Percentiles rank a stretch among this genome's conserved stretches.
phyloP scores from a whole-genome alignment of 2,113 vertebrate genomes.

The Phoxinus phoxinus region DNA sequence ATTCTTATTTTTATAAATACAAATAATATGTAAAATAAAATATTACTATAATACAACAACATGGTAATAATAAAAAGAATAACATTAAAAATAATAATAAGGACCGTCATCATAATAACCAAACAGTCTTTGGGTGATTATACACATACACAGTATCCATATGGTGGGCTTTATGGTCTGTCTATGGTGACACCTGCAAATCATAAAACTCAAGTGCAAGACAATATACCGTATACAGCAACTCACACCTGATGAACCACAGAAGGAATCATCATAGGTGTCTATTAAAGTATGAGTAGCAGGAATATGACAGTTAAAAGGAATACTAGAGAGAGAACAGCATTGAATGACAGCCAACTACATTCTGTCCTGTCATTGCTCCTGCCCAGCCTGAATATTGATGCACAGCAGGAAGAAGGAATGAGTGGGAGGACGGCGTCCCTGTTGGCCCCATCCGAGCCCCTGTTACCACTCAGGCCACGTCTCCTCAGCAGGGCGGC shows the following conservation, averaged over 20 bases:
- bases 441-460: slow-evolving; percentile 4
- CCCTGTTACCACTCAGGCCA: slow-evolving; percentile 36
- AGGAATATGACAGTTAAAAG: neutral
- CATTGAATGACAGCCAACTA: neutral
- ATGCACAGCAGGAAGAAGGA: slow-evolving; percentile 16
- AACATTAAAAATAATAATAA: neutral
- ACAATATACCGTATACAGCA: neutral
- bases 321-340: neutral
- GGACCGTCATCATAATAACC: no score
- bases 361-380: neutral
- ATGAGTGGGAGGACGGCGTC: slow-evolving; percentile 8
- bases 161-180: no score
- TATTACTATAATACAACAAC: no score
- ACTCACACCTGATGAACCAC: neutral
- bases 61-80: no score
- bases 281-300: slow-evolving; percentile 13
- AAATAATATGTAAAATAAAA: neutral
- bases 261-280: neutral
- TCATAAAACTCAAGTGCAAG: neutral
- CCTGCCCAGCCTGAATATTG: slow-evolving; percentile 28
- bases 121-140: no score
- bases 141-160: no score
- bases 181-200: neutral
- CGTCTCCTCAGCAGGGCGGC: slow-evolving; percentile 38
- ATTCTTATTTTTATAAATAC: neutral